Evolutionary conservation across 1,140 invertebrate species (phyloP).

Genomic region (Micrasema minimum): DNA sequence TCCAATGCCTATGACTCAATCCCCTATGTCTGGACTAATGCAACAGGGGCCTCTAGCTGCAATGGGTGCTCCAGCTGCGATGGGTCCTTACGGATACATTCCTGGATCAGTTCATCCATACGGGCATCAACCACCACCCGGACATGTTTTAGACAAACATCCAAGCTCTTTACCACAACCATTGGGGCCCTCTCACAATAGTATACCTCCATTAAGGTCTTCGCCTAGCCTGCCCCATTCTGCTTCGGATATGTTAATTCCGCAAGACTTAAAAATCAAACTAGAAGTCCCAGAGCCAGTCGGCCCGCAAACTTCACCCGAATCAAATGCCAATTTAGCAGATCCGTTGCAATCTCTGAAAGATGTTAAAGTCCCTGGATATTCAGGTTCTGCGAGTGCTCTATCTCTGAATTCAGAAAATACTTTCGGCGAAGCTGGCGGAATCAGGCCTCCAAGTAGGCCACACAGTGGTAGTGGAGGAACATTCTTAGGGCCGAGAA

Average conservation of each 20-base stretch:
- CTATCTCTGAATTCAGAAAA: constrained; percentile 38
- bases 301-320: constrained; percentile 57
- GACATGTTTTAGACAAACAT: constrained; percentile 58
- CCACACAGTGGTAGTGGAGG: constrained; percentile 61
- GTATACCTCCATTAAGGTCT: constrained; percentile 45
- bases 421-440: constrained; percentile 62
- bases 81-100: constrained; percentile 70
- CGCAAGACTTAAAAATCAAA: constrained; percentile 84
- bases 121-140: constrained; percentile 59
- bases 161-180: constrained; percentile 66
- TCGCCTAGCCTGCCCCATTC: constrained; percentile 57
- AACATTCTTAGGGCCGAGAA: constrained; percentile 68
- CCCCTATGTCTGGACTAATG: constrained; percentile 66
- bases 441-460: constrained; percentile 62
- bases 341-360: constrained; percentile 82
- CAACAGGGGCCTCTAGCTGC: constrained; percentile 68
- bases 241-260: constrained; percentile 68
- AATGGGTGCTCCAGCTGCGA: constrained; percentile 65
- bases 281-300: constrained; percentile 73
- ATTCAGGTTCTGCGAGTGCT: constrained; percentile 59
- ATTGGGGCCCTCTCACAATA: constrained; percentile 62
- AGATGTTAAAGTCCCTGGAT: constrained; percentile 84
- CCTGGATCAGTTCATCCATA: constrained; percentile 63
- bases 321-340: constrained; percentile 66
- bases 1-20: constrained; percentile 64